Evolutionary conservation across 2,888 invertebrate genomes (phyloP).

Genomic region (Cantharis rustica): DNA sequence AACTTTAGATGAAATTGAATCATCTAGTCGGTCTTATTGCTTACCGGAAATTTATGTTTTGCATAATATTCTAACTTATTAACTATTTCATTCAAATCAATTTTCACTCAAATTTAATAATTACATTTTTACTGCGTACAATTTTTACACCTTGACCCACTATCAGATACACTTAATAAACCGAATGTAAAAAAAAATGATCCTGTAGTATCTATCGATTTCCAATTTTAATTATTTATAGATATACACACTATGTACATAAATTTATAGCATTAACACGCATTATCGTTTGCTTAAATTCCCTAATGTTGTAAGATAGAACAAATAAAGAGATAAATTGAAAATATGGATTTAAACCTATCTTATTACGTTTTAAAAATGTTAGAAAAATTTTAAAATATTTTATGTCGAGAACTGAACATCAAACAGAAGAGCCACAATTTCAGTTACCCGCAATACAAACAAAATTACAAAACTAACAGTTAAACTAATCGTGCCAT

Average conservation of each 20-base stretch:
- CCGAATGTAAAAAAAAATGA: slow-evolving; percentile 11
- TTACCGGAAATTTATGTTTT: neutral
- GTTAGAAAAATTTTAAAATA: neutral
- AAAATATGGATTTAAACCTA: neutral
- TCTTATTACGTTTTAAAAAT: neutral
- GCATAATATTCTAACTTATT: neutral
- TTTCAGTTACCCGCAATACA: slow-evolving; percentile 31
- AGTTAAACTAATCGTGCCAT: slow-evolving; percentile 18
- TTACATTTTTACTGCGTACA: neutral
- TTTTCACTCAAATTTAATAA: neutral
- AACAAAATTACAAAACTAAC: slow-evolving; percentile 31
- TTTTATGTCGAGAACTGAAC: slow-evolving; percentile 1
- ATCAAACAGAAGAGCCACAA: slow-evolving; percentile 19
- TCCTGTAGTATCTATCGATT: slow-evolving; percentile 7
- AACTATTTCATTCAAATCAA: neutral
- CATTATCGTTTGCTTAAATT: neutral
- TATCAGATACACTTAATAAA: neutral
- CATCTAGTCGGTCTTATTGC: slow-evolving; percentile 3
- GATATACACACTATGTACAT: neutral
- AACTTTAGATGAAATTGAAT: slow-evolving; percentile 3
- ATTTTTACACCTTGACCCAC: slow-evolving; percentile 10
- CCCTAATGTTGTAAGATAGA: neutral
- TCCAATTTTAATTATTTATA: slow-evolving; percentile 6
- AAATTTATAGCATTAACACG: slow-evolving; percentile 2
- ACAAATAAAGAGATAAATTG: neutral